Evolutionary conservation across 2,888 invertebrate species (phyloP), one percentile per base, ranked within the genome.

Genomic region (Spodoptera littoralis): DNA sequence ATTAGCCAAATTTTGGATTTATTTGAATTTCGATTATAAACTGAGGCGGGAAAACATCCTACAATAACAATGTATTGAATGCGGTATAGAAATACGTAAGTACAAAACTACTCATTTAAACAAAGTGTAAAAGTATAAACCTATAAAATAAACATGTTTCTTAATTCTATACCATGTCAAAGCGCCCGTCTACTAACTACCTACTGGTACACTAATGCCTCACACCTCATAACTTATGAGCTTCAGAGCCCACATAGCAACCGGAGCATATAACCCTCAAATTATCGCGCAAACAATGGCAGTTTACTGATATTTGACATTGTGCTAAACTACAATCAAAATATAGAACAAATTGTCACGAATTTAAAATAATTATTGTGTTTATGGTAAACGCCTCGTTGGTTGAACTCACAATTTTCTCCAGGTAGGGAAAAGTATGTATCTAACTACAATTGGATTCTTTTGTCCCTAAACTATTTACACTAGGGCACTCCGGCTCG

Each of bases 201-300:
- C 30, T 30, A 4, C 36, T 8, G 8, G 36, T 30, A 2, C 60
- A 56, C 60, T 73, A 68, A 75, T n/a, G 60, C 1, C 11, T 65
- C 54, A 64, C 66, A 63, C 71, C 67, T 73, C 59, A 51, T 45
- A 24, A 52, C 49, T 48, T 22, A 44, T 42, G 53, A 60, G 60
- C 48, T 56, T 70, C 55, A 64, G 41, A 60, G 66, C 73, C 78
- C 63, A 82, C 55, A 75, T 84, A 57, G 70, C 81, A 84, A 84
- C 18, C 77, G 69, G 79, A 78, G 83, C 84, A 83, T 77, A 76
- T 65, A 79, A 64, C 30, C 57, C 43, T 67, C 54, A 41, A 70
- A 65, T 74, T 68, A 76, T 73, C 77, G 61, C 69, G 53, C 45
- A 42, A 69, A 79, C 79, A 79, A 79, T 75, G 63, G 69, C 9